Base-by-base conservation (phyloP, 2,797 vertebrate genomes). In the Mallotus villosus region DNA sequence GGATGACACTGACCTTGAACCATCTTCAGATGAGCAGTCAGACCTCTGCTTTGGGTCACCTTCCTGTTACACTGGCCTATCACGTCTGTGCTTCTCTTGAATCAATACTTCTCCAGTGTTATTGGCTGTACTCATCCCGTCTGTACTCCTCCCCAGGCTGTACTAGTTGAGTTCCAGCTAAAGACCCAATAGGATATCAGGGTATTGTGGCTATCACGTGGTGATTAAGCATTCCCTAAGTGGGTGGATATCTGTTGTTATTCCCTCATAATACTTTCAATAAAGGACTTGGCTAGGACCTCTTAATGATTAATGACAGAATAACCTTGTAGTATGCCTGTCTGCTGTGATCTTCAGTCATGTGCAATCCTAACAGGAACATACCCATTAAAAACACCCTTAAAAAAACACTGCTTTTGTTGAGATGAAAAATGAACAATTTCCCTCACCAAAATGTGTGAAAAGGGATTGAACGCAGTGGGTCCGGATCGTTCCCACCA, bases 401-500 rank as follows among this genome's bases (percentile, higher is more conserved):
- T 78, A 86, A 86, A 73, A 37, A 86, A 79, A 64, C 11, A 37
- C 78, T 70, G 83, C 85, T 87, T 91, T 90, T 87, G 89, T 92
- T 86, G 60, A 80, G 78, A 85, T 87, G 83, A 88, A 90, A 89
- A 84, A 88, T 90, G 88, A 92, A 85, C 84, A 87, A 90, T 88
- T 75, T 71, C 75, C 71, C 72, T 57, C 1, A 46, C 70, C 83
- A 69, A 93, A 94, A 96, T 94, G 92, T 95, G 95, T 94, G 94
- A 95, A 97, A 96, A 95, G 88, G 92, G 92, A 93, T 92, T 84
- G 85, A 90, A 73, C 87, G 87, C 88, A 91, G 86, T 92, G 91
- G 88, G 91, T 85, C 88, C 88, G 81, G 88, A 85, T 85, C 87
- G 95, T 97, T 97, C 97, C 95, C 96, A 98, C 96, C 94, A 98